Base-by-base conservation (phyloP, 2,888 invertebrate genomes). In the Lycophotia porphyrea region DNA sequence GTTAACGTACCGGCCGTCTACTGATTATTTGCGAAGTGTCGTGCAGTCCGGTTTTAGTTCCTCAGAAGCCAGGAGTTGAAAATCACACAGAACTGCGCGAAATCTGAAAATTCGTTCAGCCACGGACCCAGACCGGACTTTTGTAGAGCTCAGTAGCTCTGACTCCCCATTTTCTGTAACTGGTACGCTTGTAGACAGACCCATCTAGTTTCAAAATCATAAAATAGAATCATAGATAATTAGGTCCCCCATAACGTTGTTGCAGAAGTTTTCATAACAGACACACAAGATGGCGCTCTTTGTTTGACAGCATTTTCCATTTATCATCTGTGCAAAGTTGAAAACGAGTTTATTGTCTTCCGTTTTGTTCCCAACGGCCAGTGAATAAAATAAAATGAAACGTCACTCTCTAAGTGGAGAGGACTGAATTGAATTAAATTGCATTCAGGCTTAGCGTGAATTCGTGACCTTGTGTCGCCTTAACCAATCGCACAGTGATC, bases 321-420 rank as follows among this genome's bases (percentile, higher is more conserved):
- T 84, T 82, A 66, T 80, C 36, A 81, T 88, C 88, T 89, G 83
- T 88, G 80, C 3, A 69, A 71, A 75, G 83, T 86, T 87, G 82
- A 88, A 91, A 91, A 92, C 89, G 88, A 88, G 90, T 90, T 91
- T 92, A 90, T 89, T 89, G 89, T 91, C 90, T 93, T 90, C 85
- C 80, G 82, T 83, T 88, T 87, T 84, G 87, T 87, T 88, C 61
- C 81, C 91, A 93, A 93, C 93, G 93, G 93, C 89, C 90, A 87
- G 87, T 82, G 89, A 90, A 90, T 90, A 91, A 90, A 91, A 90
- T 91, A 90, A 91, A 92, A 91, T 91, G 88, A 89, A 90, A 94
- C 94, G 93, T 94, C 92, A 93, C 88, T 84, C 74, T 84, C 69
- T 90, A 90, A 92, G 92, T 91, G 90, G 87, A 91, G 88, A 92